phyloP scores from a whole-genome alignment of 2,113 vertebrate species.

The Podocnemis expansa region DNA sequence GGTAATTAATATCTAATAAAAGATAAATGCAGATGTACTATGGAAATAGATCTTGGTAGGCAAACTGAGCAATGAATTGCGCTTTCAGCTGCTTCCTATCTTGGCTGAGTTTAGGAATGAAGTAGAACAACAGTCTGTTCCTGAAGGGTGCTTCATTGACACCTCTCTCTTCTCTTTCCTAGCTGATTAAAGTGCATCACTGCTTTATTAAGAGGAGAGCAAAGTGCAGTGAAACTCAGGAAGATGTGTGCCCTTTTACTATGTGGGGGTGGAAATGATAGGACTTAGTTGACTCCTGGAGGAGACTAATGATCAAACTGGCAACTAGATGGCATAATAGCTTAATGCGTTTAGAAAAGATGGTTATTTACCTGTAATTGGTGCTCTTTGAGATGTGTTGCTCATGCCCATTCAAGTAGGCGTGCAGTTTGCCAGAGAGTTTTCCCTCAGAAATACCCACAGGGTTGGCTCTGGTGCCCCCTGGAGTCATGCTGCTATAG shows the following conservation, averaged over 20 bases:
- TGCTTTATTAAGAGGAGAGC: background rate
- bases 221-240: background rate
- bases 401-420: no score
- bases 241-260: background rate
- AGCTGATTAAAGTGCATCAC: background rate
- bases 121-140: background rate
- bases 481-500: no score
- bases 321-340: background rate
- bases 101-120: background rate
- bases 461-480: no score
- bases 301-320: background rate
- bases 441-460: no score
- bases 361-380: no score
- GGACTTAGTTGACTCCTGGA: background rate
- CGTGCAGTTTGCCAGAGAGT: no score
- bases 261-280: background rate
- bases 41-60: accelerated
- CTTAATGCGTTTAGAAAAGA: background rate
- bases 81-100: background rate
- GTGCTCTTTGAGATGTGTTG: no score
- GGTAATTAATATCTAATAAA: no score
- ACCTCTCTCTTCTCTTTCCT: background rate
- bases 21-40: background rate
- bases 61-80: background rate
- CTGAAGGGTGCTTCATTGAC: background rate